Conservation (phyloP, 2,113 vertebrate species). For the Desmodus rotundus region DNA sequence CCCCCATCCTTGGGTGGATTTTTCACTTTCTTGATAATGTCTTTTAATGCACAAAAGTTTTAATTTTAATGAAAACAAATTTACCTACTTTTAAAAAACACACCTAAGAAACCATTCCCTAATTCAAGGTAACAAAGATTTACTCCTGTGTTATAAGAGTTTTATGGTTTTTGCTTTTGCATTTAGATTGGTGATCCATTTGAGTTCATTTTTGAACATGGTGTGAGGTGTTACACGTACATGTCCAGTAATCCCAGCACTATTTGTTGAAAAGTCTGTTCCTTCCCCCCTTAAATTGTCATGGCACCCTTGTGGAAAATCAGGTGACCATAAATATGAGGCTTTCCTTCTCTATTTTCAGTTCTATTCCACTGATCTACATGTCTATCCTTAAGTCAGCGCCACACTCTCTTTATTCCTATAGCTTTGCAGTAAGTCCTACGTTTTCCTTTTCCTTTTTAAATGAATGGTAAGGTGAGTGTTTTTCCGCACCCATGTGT, state of each 20-base stretch:
- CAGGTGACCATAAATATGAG: background rate
- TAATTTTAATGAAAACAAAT: background rate
- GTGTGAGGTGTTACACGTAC: background rate
- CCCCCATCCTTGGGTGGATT: background rate
- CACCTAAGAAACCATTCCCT: background rate
- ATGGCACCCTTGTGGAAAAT: background rate
- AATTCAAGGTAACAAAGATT: background rate
- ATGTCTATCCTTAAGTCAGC: background rate
- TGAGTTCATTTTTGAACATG: background rate
- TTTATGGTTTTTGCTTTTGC: background rate
- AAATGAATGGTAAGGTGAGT: background rate
- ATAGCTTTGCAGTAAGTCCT: background rate
- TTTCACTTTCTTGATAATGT: background rate
- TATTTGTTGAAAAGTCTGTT: background rate
- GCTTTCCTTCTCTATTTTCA: background rate
- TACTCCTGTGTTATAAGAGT: background rate
- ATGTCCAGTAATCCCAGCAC: background rate
- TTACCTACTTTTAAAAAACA: too few relatives aligned
- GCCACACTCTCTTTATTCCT: background rate
- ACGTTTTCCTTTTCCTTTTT: background rate
- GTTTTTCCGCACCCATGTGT: background rate
- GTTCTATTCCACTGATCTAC: background rate
- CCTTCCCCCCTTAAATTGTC: background rate
- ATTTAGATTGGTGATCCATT: background rate
- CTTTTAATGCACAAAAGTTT: background rate